phyloP scores from a whole-genome alignment of 2,888 invertebrate genomes.

The Oscheius sp. region DNA sequence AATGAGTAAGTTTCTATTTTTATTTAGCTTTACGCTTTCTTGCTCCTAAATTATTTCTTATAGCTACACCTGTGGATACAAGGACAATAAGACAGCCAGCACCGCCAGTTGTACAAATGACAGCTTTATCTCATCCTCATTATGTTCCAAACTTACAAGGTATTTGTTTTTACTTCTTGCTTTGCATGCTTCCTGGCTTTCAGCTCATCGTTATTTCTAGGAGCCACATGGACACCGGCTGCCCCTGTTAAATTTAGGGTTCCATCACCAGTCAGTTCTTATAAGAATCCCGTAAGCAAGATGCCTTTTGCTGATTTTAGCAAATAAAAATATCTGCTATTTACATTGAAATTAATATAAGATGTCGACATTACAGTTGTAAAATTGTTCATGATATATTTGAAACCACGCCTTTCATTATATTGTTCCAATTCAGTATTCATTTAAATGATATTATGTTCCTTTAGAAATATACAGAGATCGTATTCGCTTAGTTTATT shows the following conservation, averaged over 20 bases:
- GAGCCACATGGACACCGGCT: constrained; percentile 12
- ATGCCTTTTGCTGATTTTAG: constrained; percentile 31
- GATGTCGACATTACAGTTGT: not conserved
- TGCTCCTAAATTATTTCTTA: not conserved
- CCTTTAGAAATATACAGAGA: not conserved
- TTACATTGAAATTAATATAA: not conserved
- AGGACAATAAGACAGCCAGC: not conserved
- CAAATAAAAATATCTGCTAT: constrained; percentile 3
- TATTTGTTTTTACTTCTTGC: not conserved
- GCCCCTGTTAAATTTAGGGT: constrained; percentile 29
- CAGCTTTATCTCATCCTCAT: constrained; percentile 19
- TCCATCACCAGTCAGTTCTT: constrained; percentile 23
- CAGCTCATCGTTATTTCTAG: constrained; percentile 29
- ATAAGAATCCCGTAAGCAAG: constrained; percentile 19
- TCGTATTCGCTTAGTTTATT: not conserved
- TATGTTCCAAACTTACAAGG: constrained; percentile 2
- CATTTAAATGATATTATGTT: not conserved
- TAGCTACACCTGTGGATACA: constrained; percentile 11
- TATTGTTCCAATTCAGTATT: not conserved
- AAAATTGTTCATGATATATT: not conserved
- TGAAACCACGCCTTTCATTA: not conserved
- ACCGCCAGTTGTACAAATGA: constrained; percentile 10
- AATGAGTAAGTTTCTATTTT: constrained; percentile 5
- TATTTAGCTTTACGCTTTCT: not conserved
- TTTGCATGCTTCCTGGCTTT: not conserved